Base-by-base conservation (phyloP, 2,888 invertebrate species). In the Sesia bembeciformis region DNA sequence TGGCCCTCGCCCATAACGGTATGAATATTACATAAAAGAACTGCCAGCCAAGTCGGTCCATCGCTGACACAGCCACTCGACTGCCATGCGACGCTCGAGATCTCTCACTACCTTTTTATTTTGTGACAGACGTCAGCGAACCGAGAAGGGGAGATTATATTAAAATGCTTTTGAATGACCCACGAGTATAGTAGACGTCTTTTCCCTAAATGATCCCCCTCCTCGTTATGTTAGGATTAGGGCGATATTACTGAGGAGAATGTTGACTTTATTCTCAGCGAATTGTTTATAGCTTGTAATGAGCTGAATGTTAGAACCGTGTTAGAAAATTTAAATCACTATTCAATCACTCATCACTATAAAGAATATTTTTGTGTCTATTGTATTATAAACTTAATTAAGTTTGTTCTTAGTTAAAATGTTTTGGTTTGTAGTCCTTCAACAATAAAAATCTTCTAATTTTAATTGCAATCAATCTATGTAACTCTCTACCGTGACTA, bases 11-110 rank as follows among this genome's bases (percentile, higher is more conserved):
- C 55, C 49, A 7, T 41, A 61, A 57, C 61, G 60, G 68, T 72
- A 76, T 76, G 76, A 77, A 78, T 78, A 77, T 79, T 78, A 76
- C 75, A 80, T 77, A 78, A 81, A 78, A 80, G 69, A 72, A 65
- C 69, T 68, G 71, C 73, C 67, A 75, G 79, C 75, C 73, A 78
- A 79, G 68, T 75, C 68, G 60, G 73, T 72, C 73, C 70, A 68
- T 67, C 64, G 81, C 81, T 81, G 81, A 81, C 78, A 68, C 71
- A 80, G 80, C 74, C 73, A 76, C 77, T 79, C 70, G 53, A 62
- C 64, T 72, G 70, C 72, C 71, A 71, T 67, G 62, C 53, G 43
- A 58, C 46, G 46, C 56, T 6, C 39, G 39, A 51, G 54, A 56
- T 53, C 56, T 54, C 64, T 63, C 60, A 63, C 67, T 61, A 62